Evolutionary conservation across 2,888 invertebrate genomes (phyloP).

Genomic region (Nasonia oneida): DNA sequence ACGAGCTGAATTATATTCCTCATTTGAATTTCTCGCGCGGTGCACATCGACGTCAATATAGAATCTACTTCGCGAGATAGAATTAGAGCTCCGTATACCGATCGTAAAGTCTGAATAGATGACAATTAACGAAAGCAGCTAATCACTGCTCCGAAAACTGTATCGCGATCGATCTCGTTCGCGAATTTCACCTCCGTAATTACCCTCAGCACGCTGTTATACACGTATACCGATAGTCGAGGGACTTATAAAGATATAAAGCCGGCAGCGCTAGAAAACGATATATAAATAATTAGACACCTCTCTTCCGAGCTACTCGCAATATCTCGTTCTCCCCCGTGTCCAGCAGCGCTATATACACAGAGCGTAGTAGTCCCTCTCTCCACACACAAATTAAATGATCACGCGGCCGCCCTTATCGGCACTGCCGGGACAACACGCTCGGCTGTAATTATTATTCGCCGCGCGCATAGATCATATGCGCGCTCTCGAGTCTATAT

Average conservation of each 20-base stretch:
- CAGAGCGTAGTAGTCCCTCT: neutral
- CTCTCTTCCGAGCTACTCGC: neutral
- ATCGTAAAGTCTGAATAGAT: neutral
- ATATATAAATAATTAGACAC: slow-evolving; percentile 54
- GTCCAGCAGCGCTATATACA: neutral
- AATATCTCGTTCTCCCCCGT: neutral
- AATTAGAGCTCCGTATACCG: too few species aligned
- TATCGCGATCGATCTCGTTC: neutral
- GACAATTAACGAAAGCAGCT: neutral
- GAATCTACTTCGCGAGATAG: neutral
- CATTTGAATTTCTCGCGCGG: slow-evolving; percentile 13
- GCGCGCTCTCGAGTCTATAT: neutral
- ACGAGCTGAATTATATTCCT: slow-evolving; percentile 38
- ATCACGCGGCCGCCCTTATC: slow-evolving; percentile 36
- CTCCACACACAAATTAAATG: slow-evolving; percentile 43
- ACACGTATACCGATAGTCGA: too few species aligned
- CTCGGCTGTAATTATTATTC: slow-evolving; percentile 52
- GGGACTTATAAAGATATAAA: slow-evolving; percentile 22
- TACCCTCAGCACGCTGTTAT: neutral
- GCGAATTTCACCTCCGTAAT: slow-evolving; percentile 32
- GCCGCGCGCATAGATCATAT: slow-evolving; percentile 32
- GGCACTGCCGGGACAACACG: slow-evolving; percentile 19
- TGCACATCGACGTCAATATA: too few species aligned
- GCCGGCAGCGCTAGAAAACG: slow-evolving; percentile 22
- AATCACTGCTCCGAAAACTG: neutral